Evolutionary conservation across 2,113 vertebrate species (phyloP), one percentile per base, ranked within the genome.

Genomic region (Fregata magnificens): DNA sequence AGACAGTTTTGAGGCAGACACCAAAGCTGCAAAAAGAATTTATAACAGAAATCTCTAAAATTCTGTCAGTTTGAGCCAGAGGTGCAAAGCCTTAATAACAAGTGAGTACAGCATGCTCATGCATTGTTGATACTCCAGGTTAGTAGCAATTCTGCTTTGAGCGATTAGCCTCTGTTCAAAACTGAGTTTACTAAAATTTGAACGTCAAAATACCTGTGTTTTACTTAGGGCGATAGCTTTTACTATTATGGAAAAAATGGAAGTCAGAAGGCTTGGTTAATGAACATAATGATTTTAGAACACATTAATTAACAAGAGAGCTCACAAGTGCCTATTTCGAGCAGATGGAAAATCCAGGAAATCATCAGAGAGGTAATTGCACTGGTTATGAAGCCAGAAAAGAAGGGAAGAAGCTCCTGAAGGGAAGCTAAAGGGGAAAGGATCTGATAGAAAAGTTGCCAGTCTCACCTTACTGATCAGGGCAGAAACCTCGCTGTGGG

Each of bases 211-310:
- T 86, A 83, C 61, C 87, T 21, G 29, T 67, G 49, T 91, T 94
- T 94, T 72, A 94, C 92, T 94, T 61, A 66, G 55, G 90, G 82
- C 79, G 63, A 95, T 88, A 62, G 82, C 77, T 79, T 88, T 93
- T 71, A 74, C 82, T 97, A 7, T 77, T 90, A 78, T 38, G 80
- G 87, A 40, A 34, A 63, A 94, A 95, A 85, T 86, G 62, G 92
- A 80, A 92, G 88, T 15, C 71, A 77, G 85, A 88, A 95, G 95
- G 69, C 90, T 95, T 69, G 79, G 88, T 50, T 96, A 93, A 93
- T 96, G 96, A 96, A 90, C 86, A 40, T 96, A 89, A 96, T 94
- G 95, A 95, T 96, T 97, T 97, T 93, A 88, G 96, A 97, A 90
- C 79, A 82, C 90, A 88, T 96, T 96, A 95, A 96, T 97, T 96